These are phyloP conservation scores for Bubo bubo DNA, from an alignment of 2,113 vertebrate species.

Conservation along the genomic window DNA sequence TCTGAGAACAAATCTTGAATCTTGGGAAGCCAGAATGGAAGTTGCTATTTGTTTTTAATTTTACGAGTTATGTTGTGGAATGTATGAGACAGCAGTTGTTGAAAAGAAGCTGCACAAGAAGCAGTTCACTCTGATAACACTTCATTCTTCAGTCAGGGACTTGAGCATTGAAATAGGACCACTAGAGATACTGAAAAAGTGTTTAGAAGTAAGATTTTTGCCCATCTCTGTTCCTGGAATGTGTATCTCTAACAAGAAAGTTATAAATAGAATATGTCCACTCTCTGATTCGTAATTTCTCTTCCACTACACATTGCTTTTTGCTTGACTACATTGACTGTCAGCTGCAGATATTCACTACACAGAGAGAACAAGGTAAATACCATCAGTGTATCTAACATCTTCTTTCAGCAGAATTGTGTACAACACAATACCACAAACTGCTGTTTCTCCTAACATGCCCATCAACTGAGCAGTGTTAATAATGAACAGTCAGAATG, in stretches of 20 bases:
- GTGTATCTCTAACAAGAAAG: neutral
- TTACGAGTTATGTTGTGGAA: neutral
- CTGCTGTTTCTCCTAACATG: neutral
- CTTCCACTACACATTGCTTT: neutral
- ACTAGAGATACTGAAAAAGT: neutral
- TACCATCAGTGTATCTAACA: neutral
- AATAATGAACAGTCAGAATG: neutral
- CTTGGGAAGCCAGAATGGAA: neutral
- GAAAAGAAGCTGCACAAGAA: neutral
- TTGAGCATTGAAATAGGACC: neutral
- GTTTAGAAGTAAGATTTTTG: neutral
- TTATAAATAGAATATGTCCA: slow-evolving; percentile 11
- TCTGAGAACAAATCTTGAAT: neutral
- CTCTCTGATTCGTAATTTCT: neutral
- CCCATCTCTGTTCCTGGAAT: neutral
- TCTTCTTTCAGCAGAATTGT: neutral
- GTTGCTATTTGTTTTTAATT: neutral
- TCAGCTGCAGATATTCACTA: neutral
- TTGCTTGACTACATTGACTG: neutral
- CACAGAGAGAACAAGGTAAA: neutral
- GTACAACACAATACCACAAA: neutral
- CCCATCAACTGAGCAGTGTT: neutral
- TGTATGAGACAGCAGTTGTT: neutral
- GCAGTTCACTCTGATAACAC: neutral
- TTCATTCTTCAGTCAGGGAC: neutral